Conservation (phyloP, 2,113 vertebrate species). For the Petrocephalus zakoni region DNA sequence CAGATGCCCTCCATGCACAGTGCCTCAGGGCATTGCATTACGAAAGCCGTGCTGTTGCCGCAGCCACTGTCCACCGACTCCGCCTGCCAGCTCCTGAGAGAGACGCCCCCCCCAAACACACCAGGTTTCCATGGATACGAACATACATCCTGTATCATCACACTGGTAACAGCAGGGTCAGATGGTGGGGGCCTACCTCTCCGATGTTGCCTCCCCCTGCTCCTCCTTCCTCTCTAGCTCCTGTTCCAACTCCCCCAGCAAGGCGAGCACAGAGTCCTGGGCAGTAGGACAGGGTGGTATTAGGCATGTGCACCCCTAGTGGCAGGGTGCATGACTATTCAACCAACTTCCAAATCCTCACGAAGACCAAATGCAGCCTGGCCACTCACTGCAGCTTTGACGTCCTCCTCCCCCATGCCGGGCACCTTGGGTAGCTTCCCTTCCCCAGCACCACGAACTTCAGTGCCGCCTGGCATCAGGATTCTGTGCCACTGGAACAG, state of each 20-base stretch:
- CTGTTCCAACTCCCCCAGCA: conserved; percentile 73
- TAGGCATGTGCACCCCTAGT: neutral
- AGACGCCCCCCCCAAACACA: neutral
- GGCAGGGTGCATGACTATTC: neutral
- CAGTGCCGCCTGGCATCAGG: conserved; percentile 68
- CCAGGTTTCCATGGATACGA: neutral
- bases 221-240: conserved; percentile 77
- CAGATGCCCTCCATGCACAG: conserved; percentile 64
- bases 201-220: conserved; percentile 70
- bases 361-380: neutral
- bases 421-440: conserved; percentile 31
- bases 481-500: conserved; percentile 80
- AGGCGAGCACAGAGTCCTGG: conserved; percentile 72
- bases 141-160: too few species aligned
- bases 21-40: conserved; percentile 66
- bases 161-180: neutral
- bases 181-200: conserved; percentile 62
- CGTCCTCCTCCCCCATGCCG: conserved; percentile 56
- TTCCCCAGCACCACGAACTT: conserved; percentile 52
- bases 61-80: conserved; percentile 92
- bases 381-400: conserved; percentile 48
- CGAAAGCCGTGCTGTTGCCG: conserved; percentile 81
- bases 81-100: conserved; percentile 86
- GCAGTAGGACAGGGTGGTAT: neutral
- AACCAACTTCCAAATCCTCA: neutral